A percentile compares a stretch with the other conserved stretches of the same genome.
Conservation (phyloP, 1,140 invertebrate genomes). For the Rhagoletis pomonella region DNA sequence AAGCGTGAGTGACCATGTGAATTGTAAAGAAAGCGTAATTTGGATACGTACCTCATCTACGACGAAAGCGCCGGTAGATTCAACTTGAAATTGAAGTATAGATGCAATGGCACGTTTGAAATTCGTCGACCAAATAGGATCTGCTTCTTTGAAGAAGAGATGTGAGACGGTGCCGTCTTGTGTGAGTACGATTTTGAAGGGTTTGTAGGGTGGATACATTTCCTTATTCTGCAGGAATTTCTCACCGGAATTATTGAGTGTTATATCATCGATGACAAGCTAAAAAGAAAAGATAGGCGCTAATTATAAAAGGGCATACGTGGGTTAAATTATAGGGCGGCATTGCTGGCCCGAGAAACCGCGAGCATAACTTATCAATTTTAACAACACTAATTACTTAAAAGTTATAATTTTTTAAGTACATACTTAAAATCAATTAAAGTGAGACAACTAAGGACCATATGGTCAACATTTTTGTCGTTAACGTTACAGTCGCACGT, state of each 20-base stretch:
- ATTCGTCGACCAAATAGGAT: slow-evolving; percentile 80
- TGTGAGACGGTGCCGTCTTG: slow-evolving; percentile 67
- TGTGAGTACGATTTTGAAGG: slow-evolving; percentile 70
- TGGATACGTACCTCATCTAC: slow-evolving; percentile 74
- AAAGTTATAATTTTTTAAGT: no score
- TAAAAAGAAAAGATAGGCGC: slow-evolving; percentile 36
- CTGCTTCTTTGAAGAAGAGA: slow-evolving; percentile 74
- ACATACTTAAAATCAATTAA: no score
- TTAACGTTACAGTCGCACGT: no score
- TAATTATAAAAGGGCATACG: no score
- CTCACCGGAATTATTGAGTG: slow-evolving; percentile 71
- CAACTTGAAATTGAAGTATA: slow-evolving; percentile 77
- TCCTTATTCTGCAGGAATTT: slow-evolving; percentile 73
- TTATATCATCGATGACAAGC: slow-evolving; percentile 73
- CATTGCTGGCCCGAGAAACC: no score
- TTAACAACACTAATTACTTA: no score
- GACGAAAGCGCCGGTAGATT: slow-evolving; percentile 75
- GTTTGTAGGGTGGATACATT: slow-evolving; percentile 73
- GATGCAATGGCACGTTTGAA: slow-evolving; percentile 80
- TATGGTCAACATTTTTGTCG: no score
- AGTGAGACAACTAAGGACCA: no score
- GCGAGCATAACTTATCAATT: no score
- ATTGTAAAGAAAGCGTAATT: not conserved
- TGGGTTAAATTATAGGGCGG: no score
- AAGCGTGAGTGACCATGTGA: not conserved